Percentiles rank a stretch among this genome's conserved stretches.
Conservation (phyloP, 2,888 invertebrate genomes). For the Sinopyrophorus schimmeli region DNA sequence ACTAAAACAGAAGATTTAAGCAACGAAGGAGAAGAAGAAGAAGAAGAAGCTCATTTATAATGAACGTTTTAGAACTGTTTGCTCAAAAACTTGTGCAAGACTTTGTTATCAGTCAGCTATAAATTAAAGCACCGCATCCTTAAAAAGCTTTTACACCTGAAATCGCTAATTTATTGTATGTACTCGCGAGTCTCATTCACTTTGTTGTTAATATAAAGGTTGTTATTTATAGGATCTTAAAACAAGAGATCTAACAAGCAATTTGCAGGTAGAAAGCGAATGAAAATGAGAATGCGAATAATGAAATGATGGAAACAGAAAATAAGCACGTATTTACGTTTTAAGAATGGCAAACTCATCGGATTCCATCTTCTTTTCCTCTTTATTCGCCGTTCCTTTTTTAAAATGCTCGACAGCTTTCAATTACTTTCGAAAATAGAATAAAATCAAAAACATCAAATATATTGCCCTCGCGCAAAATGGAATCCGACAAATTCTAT, state of each 20-base stretch:
- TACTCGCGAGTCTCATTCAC: constrained; percentile 30
- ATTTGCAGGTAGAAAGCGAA: constrained; percentile 26
- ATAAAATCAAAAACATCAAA: too few species aligned
- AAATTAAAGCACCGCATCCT: constrained; percentile 30
- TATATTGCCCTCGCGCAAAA: too few species aligned
- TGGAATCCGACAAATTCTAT: too few species aligned
- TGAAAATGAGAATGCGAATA: constrained; percentile 30
- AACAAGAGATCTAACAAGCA: constrained; percentile 28
- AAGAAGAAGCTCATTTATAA: constrained; percentile 33
- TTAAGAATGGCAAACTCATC: constrained; percentile 19
- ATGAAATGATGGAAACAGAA: constrained; percentile 26
- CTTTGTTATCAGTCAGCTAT: constrained; percentile 32
- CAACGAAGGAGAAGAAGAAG: constrained; percentile 19
- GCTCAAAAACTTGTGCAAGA: constrained; percentile 27
- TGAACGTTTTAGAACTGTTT: constrained; percentile 29
- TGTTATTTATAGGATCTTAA: constrained; percentile 28
- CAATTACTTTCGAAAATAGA: too few species aligned
- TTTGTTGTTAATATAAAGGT: constrained; percentile 28
- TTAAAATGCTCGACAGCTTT: not conserved
- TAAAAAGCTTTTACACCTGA: constrained; percentile 32
- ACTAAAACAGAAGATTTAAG: constrained; percentile 24
- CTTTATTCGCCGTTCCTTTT: too few species aligned
- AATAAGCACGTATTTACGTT: constrained; percentile 20
- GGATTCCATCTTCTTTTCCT: too few species aligned
- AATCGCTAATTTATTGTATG: constrained; percentile 32